These are phyloP conservation scores for Elaphurus davidianus DNA, from an alignment of 2,113 vertebrate species.

Conservation along the genomic window DNA sequence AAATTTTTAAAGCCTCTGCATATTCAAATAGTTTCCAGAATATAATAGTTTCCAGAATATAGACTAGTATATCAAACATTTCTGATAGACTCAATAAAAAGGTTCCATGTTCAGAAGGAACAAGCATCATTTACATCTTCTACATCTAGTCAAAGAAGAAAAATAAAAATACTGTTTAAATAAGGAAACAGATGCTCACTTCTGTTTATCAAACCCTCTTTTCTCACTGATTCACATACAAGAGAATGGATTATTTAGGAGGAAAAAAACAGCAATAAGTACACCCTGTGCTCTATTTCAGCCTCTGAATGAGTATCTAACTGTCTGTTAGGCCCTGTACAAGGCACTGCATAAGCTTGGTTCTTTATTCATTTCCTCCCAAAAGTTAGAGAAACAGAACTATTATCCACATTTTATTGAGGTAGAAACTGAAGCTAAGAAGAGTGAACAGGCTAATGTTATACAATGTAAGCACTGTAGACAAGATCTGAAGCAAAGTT, in stretches of 20 bases:
- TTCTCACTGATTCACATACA: background rate
- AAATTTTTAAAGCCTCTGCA: background rate
- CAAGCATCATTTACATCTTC: background rate
- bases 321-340: background rate
- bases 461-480: background rate
- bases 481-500: background rate
- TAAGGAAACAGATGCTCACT: background rate
- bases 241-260: background rate
- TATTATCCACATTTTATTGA: background rate
- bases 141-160: background rate
- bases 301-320: background rate
- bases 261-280: background rate
- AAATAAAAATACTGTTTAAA: background rate
- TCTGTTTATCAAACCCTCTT: background rate
- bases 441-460: background rate
- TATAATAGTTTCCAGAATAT: background rate
- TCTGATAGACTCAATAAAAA: background rate
- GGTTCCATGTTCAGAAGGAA: background rate
- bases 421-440: background rate
- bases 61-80: background rate
- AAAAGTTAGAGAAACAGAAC: background rate
- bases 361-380: background rate
- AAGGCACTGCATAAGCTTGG: background rate
- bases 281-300: background rate
- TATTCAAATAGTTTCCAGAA: background rate